These are phyloP conservation scores for Chinchilla lanigera DNA, from an alignment of 2,113 vertebrate genomes.

Conservation along the genomic window DNA sequence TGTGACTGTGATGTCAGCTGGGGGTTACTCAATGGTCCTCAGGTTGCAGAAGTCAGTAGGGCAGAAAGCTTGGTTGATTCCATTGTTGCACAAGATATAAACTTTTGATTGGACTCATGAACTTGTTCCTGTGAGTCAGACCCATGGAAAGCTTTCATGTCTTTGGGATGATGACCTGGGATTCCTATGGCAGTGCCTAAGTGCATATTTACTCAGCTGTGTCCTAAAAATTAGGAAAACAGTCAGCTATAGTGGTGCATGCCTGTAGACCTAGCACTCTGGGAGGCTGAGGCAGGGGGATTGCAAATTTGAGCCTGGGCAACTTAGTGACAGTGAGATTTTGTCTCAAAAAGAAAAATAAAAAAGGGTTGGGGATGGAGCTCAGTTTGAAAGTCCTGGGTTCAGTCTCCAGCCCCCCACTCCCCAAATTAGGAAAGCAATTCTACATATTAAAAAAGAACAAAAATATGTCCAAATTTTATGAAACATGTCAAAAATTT, in stretches of 20 bases:
- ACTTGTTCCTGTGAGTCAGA: background rate
- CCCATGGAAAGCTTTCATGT: background rate
- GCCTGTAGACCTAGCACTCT: background rate
- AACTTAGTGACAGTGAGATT: background rate
- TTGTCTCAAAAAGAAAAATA: background rate
- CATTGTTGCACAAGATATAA: rapidly evolving
- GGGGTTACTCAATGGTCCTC: background rate
- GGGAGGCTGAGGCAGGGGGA: background rate
- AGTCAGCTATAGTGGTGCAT: background rate
- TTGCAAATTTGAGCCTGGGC: background rate
- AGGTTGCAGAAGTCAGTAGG: background rate
- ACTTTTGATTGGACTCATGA: background rate
- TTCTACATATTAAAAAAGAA: background rate
- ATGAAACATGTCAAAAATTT: background rate
- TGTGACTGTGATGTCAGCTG: background rate
- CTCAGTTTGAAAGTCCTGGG: background rate
- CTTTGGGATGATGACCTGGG: background rate
- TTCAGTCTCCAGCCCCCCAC: background rate
- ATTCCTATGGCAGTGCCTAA: background rate
- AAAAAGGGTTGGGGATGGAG: background rate
- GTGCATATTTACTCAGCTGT: background rate
- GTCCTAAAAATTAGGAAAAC: background rate
- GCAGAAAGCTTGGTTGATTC: background rate
- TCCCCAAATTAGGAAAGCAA: background rate
- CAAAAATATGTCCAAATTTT: background rate